A percentile compares a stretch with the other conserved stretches of the same genome.
These are phyloP conservation scores for Acrobeloides nanus DNA, from an alignment of 2,888 invertebrate genomes.

Conservation along the genomic window DNA sequence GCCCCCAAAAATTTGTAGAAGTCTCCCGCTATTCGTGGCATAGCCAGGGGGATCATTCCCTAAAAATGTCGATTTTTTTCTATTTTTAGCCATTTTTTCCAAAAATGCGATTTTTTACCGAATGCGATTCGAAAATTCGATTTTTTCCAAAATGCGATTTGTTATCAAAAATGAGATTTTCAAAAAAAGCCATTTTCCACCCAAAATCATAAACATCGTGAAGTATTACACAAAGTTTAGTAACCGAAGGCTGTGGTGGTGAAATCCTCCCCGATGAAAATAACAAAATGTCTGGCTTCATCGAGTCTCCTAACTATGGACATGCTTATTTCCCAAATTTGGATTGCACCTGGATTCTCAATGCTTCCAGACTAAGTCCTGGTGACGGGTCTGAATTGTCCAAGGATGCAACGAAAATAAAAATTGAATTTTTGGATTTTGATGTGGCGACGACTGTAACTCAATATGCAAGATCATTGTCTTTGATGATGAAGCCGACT, in stretches of 20 bases:
- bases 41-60: too few relatives aligned
- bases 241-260: slow-evolving; percentile 29
- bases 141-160: too few relatives aligned
- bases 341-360: slow-evolving; percentile 56
- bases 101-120: too few relatives aligned
- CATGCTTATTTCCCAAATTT: slow-evolving; percentile 54
- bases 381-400: background rate
- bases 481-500: slow-evolving; percentile 5
- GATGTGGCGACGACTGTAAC: slow-evolving; percentile 21
- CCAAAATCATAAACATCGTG: too few relatives aligned
- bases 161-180: too few relatives aligned
- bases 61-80: too few relatives aligned
- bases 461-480: slow-evolving; percentile 5
- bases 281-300: slow-evolving; percentile 28
- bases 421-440: slow-evolving; percentile 20
- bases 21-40: too few relatives aligned
- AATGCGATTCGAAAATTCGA: too few relatives aligned
- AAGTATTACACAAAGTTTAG: too few relatives aligned
- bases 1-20: too few relatives aligned
- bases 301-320: slow-evolving; percentile 41
- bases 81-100: too few relatives aligned
- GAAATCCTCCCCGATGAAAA: slow-evolving; percentile 17
- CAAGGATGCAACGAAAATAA: slow-evolving; percentile 17
- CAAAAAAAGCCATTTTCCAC: too few relatives aligned
- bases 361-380: background rate